Percentiles rank a stretch among this genome's conserved stretches.
phyloP scores from a whole-genome alignment of 2,113 vertebrate genomes.

The Ailuropoda melanoleuca region DNA sequence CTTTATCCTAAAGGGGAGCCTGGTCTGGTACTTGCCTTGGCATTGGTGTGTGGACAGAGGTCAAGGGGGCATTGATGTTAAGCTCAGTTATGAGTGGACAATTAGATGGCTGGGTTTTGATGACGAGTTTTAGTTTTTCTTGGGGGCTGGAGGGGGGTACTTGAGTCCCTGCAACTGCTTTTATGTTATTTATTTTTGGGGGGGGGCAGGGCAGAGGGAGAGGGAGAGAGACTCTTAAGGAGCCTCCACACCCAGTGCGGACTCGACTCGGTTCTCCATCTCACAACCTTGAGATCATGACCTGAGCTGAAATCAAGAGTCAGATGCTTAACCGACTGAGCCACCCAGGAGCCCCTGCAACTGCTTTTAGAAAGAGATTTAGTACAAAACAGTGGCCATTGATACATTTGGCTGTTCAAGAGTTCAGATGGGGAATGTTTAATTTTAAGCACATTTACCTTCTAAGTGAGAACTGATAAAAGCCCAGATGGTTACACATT shows the following conservation, averaged over 20 bases:
- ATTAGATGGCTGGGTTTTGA: neutral
- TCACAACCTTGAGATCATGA: neutral
- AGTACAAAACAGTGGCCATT: neutral
- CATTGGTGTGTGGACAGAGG: neutral
- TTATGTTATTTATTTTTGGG: neutral
- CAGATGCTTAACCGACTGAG: neutral
- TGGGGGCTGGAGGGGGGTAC: too few relatives aligned
- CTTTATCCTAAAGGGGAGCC: too few relatives aligned
- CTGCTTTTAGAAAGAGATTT: conserved; percentile 36
- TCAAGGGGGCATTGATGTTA: rapidly evolving
- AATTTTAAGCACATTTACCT: neutral
- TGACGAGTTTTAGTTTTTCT: neutral
- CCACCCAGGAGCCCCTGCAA: neutral
- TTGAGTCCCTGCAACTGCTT: neutral
- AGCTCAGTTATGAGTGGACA: neutral
- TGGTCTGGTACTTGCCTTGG: neutral
- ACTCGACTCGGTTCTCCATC: neutral
- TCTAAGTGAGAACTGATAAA: neutral
- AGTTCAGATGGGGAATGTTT: neutral
- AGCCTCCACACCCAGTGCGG: neutral
- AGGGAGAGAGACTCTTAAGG: neutral
- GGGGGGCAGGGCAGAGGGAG: neutral
- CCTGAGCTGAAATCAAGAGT: neutral
- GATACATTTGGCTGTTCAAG: neutral
- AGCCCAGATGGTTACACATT: neutral